These are phyloP conservation scores for Falco punctatus DNA, from an alignment of 2,113 vertebrate species.

Conservation along the genomic window DNA sequence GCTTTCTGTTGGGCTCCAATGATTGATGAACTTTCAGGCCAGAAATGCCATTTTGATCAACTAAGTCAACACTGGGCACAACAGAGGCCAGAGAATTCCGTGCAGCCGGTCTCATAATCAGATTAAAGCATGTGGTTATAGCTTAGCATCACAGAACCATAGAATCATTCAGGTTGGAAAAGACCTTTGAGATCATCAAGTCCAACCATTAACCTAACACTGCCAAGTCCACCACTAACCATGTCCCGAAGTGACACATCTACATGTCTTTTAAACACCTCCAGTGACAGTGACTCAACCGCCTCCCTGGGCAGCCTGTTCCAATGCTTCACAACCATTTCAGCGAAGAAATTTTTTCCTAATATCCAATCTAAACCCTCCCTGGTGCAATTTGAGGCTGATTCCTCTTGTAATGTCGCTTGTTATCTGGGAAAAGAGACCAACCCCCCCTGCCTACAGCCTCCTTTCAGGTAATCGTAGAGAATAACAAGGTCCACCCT, in stretches of 20 bases:
- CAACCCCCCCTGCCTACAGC: fast-evolving
- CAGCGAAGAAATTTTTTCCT: neutral
- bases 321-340: neutral
- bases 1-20: neutral
- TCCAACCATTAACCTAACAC: neutral
- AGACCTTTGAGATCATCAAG: neutral
- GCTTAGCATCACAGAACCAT: neutral
- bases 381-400: neutral
- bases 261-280: neutral
- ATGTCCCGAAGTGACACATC: neutral
- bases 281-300: neutral
- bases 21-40: neutral
- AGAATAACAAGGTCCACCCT: fast-evolving
- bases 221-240: neutral
- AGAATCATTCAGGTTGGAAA: neutral
- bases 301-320: neutral
- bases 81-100: neutral
- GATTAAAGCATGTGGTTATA: neutral
- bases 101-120: neutral
- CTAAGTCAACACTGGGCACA: neutral
- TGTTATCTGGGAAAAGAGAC: neutral
- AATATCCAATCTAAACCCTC: neutral
- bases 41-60: slow-evolving; percentile 4
- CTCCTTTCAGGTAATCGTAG: neutral
- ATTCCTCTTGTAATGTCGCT: neutral